Conservation (phyloP, 1,140 invertebrate species). For the Tachypleus tridentatus region DNA sequence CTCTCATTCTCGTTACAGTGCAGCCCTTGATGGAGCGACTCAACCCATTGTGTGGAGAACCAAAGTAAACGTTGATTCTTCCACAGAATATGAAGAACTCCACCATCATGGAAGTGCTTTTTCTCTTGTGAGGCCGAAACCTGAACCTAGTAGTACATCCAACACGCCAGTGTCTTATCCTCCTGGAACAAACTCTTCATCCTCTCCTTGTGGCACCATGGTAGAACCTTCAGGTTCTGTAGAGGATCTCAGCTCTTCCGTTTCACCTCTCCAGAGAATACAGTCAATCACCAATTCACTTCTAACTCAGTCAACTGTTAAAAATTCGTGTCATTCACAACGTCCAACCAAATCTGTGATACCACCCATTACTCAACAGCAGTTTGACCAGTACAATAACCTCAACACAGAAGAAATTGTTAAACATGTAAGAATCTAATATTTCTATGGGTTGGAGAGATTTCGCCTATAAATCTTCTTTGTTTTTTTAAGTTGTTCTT, state of each 20-base stretch:
- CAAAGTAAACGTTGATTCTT: too few species aligned
- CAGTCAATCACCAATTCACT: slow-evolving; percentile 94
- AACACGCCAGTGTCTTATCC: slow-evolving; percentile 5
- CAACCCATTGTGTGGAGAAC: too few species aligned
- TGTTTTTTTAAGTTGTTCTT: too few species aligned
- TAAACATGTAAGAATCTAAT: slow-evolving; percentile 52
- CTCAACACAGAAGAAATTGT: slow-evolving; percentile 98
- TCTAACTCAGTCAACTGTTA: slow-evolving; percentile 65
- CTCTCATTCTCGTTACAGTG: too few species aligned
- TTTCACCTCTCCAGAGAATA: slow-evolving; percentile 86
- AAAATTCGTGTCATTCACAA: slow-evolving; percentile 37
- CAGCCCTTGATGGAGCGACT: too few species aligned
- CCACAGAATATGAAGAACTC: too few species aligned
- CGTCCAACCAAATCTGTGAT: slow-evolving; percentile 87
- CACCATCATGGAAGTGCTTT: slow-evolving; percentile 66
- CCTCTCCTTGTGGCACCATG: background rate
- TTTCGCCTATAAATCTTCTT: background rate
- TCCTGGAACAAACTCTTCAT: slow-evolving; percentile 4
- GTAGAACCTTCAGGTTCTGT: slow-evolving; percentile 2
- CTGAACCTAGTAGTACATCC: slow-evolving; percentile 40
- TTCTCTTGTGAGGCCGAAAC: slow-evolving; percentile 64
- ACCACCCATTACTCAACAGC: slow-evolving; percentile 95
- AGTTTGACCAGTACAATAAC: slow-evolving; percentile 97
- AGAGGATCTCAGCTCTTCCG: slow-evolving; percentile 4
- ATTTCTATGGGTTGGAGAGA: background rate